A percentile compares a stretch with the other conserved stretches of the same genome.
phyloP scores from a whole-genome alignment of 2,113 vertebrate genomes.

The Chlorocebus sabaeus region DNA sequence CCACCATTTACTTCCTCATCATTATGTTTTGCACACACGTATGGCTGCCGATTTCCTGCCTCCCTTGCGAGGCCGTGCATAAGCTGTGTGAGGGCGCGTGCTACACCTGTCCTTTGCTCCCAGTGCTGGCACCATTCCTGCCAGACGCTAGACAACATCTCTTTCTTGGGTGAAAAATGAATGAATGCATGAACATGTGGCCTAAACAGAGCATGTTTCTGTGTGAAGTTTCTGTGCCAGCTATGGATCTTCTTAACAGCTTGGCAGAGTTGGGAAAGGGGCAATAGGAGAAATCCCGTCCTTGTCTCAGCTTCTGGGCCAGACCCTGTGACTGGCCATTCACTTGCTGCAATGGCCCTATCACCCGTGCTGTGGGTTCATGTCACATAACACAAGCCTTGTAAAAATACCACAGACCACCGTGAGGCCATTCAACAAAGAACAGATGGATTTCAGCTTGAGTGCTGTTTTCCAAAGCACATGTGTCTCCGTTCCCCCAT shows the following conservation, averaged over 20 bases:
- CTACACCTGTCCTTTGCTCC: not conserved
- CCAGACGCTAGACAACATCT: not conserved
- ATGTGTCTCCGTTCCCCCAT: not conserved
- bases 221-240: not conserved
- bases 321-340: not conserved
- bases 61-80: not conserved
- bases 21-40: not conserved
- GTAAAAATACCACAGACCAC: not conserved
- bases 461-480: not conserved
- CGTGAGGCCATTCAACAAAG: not conserved
- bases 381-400: not conserved
- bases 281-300: not conserved
- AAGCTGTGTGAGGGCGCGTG: not conserved
- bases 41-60: not conserved
- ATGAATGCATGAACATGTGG: not conserved
- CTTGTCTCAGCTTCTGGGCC: not conserved
- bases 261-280: not conserved
- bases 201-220: not conserved
- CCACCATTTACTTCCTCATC: not conserved
- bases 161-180: not conserved
- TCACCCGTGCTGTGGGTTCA: rapidly evolving
- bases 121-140: not conserved
- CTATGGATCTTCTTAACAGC: not conserved
- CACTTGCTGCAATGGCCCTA: too few species aligned
- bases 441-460: not conserved